Base-by-base conservation (phyloP, 2,113 vertebrate species). In the Hirundichthys speculiger region DNA sequence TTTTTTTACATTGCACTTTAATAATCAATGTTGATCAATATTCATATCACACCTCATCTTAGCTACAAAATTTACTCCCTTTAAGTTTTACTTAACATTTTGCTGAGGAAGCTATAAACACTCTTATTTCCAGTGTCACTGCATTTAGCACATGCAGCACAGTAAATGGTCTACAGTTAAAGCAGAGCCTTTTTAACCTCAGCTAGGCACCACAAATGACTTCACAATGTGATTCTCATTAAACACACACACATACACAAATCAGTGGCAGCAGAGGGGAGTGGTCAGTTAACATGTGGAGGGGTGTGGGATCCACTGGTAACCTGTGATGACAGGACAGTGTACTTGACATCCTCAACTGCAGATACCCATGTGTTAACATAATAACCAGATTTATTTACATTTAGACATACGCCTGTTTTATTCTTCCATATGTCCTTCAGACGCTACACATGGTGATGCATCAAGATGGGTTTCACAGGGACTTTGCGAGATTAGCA, bases 21-120 rank as follows among this genome's bases (percentile, higher is more conserved):
- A 45, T 45, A 16, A 18, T 45, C 7, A 21, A 45, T 5, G 46
- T 30, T 41, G 22, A 76, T 69, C 40, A 53, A 46, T 19, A n/a
- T 11, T 40, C 20, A 49, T 64, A 64, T 39, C 18, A 10, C 19
- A 51, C 43, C 19, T 56, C 13, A 18, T 47, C 12, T 24, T 42
- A 58, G 12, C 34, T 2, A 20, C 30, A 15, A n/a, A 49, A 30
- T 52, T 39, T 13, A 1, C 5, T n/a, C 49, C 25, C 27, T 54
- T 67, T 63, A n/a, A 48, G 40, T 39, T 58, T 46, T 18, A 24
- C 74, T 59, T 52, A 39, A 39, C 43, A 73, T 75, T 69, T 73
- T 60, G 51, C 62, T 53, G 39, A 50, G 12, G 41, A 15, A 45
- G 39, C 46, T 25, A 45, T 46, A 58, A 73, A 59, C 49, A 6